A percentile compares a stretch with the other conserved stretches of the same genome.
These are phyloP conservation scores for Brachyistius frenatus DNA, from an alignment of 2,113 vertebrate genomes.

Conservation along the genomic window DNA sequence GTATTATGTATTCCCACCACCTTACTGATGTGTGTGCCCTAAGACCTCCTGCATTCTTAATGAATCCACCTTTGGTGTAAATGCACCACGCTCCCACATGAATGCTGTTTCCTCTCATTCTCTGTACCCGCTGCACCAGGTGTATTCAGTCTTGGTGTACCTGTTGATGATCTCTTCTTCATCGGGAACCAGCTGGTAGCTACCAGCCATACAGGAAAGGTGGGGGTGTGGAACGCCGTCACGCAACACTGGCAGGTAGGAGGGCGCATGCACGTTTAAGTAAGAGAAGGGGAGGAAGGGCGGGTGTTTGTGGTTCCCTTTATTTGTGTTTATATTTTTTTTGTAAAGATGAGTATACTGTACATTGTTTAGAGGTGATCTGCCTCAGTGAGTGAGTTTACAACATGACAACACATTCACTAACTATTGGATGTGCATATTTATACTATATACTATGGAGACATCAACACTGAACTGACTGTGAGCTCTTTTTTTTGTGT, in stretches of 20 bases:
- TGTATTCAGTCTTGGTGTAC: conserved; percentile 95
- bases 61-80: not conserved
- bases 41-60: not conserved
- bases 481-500: conserved; percentile 19
- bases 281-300: too few species aligned
- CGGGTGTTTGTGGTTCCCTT: not conserved
- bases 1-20: not conserved
- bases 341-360: not conserved
- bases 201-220: conserved; percentile 97
- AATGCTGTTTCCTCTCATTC: not conserved
- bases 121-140: conserved; percentile 78
- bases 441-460: too few species aligned
- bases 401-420: too few species aligned
- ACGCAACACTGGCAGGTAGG: conserved; percentile 98
- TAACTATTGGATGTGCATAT: too few species aligned
- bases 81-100: not conserved
- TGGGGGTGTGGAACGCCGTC: conserved; percentile 98
- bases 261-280: not conserved
- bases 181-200: conserved; percentile 98
- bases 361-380: not conserved
- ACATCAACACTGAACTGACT: not conserved
- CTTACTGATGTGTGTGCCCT: not conserved
- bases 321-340: not conserved
- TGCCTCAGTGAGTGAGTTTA: not conserved
- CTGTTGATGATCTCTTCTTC: conserved; percentile 98